phyloP scores from a whole-genome alignment of 2,113 vertebrate species.

The Oncorhynchus mykiss region DNA sequence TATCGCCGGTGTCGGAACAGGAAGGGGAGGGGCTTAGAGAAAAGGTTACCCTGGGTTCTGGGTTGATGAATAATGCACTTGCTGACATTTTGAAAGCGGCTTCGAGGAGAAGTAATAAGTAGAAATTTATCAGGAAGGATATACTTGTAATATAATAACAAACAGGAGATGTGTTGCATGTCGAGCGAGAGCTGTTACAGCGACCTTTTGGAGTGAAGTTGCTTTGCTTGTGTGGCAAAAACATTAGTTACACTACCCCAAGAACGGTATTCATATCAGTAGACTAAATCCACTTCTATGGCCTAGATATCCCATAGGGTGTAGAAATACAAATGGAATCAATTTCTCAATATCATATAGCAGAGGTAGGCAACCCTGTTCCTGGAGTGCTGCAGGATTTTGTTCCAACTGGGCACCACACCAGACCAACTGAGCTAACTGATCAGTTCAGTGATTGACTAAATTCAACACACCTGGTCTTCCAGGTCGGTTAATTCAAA shows the following conservation, averaged over 20 bases:
- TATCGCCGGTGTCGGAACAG: background rate
- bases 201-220: background rate
- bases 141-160: background rate
- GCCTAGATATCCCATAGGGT: background rate
- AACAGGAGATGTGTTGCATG: background rate
- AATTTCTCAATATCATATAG: no score
- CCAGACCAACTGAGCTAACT: no score
- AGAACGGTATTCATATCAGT: background rate
- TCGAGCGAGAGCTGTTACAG: background rate
- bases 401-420: no score
- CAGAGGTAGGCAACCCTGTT: no score
- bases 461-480: no score
- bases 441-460: no score
- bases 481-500: no score
- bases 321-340: no score
- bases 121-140: background rate
- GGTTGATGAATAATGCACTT: constrained; percentile 34
- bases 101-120: background rate
- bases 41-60: constrained; percentile 6
- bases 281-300: background rate
- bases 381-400: no score
- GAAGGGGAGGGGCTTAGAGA: background rate
- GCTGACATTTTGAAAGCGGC: constrained; percentile 39
- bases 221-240: constrained; percentile 21
- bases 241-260: constrained; percentile 7